Conservation (phyloP, 2,888 invertebrate genomes). For the Drosophila infuscata region DNA sequence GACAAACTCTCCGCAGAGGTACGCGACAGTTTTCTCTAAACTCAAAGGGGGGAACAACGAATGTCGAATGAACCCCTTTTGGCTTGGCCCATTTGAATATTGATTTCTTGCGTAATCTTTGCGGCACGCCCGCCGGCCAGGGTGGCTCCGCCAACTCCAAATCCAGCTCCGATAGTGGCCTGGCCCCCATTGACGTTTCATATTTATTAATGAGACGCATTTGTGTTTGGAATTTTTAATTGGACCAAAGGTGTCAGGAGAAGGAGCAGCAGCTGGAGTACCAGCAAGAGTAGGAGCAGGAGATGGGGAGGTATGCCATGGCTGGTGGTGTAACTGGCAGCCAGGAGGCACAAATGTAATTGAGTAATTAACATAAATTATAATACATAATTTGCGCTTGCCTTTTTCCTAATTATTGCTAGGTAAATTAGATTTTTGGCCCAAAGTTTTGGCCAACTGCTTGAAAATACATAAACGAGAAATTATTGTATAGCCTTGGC, state of each 20-base stretch:
- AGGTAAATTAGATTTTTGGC: slow-evolving; percentile 73
- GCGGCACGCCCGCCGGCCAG: slow-evolving; percentile 54
- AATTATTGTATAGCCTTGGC: slow-evolving; percentile 53
- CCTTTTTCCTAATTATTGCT: slow-evolving; percentile 73
- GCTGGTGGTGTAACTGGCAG: neutral
- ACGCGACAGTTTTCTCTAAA: slow-evolving; percentile 38
- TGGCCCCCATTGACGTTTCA: slow-evolving; percentile 76
- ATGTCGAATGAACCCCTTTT: slow-evolving; percentile 62
- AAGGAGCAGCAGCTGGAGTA: slow-evolving; percentile 8
- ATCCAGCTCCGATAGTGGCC: slow-evolving; percentile 60
- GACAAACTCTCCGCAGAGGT: slow-evolving; percentile 31
- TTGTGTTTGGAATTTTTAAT: slow-evolving; percentile 83
- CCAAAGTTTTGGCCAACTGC: slow-evolving; percentile 20
- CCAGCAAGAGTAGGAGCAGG: slow-evolving; percentile 22
- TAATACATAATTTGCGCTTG: slow-evolving; percentile 77
- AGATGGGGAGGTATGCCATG: slow-evolving; percentile 21
- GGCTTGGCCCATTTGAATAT: slow-evolving; percentile 70
- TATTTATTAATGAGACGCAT: slow-evolving; percentile 81
- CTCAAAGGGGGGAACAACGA: neutral
- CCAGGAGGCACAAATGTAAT: slow-evolving; percentile 77
- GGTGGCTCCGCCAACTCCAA: slow-evolving; percentile 8
- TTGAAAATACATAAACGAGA: slow-evolving; percentile 43
- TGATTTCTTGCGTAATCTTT: slow-evolving; percentile 78
- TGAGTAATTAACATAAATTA: slow-evolving; percentile 84
- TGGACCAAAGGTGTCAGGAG: slow-evolving; percentile 52